These are phyloP conservation scores for Puntigrus tetrazona DNA, from an alignment of 2,113 vertebrate species.

Conservation along the genomic window DNA sequence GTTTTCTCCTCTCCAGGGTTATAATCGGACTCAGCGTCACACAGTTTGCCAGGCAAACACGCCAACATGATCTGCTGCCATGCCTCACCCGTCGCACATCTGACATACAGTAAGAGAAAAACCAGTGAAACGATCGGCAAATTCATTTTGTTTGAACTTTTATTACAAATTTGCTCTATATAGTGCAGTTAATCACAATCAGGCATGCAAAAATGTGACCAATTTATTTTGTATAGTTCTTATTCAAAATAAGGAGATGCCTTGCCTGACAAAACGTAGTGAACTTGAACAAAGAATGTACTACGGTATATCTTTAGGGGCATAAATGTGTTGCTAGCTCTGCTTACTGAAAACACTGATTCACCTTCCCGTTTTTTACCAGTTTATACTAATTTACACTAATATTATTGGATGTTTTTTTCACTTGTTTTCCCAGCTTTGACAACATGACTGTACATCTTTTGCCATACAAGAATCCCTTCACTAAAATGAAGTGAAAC, in stretches of 20 bases:
- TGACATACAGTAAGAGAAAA: conserved; percentile 53
- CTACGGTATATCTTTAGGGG: neutral
- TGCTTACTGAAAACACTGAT: neutral
- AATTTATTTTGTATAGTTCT: neutral
- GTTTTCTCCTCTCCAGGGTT: conserved; percentile 89
- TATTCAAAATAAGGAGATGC: neutral
- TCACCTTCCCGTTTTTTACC: neutral
- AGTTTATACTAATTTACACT: neutral
- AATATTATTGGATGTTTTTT: neutral
- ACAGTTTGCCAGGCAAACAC: conserved; percentile 91
- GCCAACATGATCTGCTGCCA: conserved; percentile 99
- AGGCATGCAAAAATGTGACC: neutral
- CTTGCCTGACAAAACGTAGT: neutral
- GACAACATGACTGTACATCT: neutral
- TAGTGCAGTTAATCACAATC: too few relatives aligned
- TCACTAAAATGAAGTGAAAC: neutral
- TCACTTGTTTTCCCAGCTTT: neutral
- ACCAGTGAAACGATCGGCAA: neutral
- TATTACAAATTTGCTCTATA: too few relatives aligned
- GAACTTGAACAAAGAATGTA: neutral
- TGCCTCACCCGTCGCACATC: conserved; percentile 96
- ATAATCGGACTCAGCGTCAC: conserved; percentile 91
- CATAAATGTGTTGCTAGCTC: neutral
- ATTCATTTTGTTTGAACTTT: neutral
- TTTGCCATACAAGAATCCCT: neutral